phyloP scores from a whole-genome alignment of 2,888 invertebrate genomes.

The Proisotoma minuta region DNA sequence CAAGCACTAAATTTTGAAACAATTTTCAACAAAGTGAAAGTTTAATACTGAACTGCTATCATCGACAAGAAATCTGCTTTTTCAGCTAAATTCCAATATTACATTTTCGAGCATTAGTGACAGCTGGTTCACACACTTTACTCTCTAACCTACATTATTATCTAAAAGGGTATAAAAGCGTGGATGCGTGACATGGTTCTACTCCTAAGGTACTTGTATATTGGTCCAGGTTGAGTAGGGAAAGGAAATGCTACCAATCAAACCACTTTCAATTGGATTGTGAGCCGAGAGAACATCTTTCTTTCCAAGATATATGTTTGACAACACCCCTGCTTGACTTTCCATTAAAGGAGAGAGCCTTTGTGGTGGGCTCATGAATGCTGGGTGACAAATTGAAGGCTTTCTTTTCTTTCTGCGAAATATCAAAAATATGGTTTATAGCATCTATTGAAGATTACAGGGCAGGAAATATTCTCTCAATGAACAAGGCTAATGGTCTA shows the following conservation, averaged over 20 bases:
- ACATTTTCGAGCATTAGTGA: no score
- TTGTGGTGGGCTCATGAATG: not conserved
- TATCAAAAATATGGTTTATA: constrained; percentile 8
- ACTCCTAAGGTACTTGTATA: no score
- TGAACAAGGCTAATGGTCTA: not conserved
- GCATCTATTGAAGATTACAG: constrained; percentile 7
- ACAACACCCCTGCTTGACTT: constrained; percentile 10
- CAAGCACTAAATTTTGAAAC: no score
- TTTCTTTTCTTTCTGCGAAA: not conserved
- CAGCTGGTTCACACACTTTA: no score
- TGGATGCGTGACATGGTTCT: no score
- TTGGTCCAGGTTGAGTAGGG: no score
- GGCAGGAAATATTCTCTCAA: not conserved
- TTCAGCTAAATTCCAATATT: no score
- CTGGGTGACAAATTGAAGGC: constrained; percentile 12
- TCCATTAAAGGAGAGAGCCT: not conserved
- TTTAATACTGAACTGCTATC: no score
- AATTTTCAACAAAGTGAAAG: no score
- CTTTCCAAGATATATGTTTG: constrained; percentile 23
- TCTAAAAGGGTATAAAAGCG: no score
- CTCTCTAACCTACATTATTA: no score
- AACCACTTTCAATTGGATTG: constrained; percentile 16
- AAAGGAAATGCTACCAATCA: not conserved
- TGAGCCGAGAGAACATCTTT: constrained; percentile 21
- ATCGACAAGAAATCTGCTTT: no score